Evolutionary conservation across 1,140 invertebrate genomes (phyloP).

Genomic region (Penaeus indicus): DNA sequence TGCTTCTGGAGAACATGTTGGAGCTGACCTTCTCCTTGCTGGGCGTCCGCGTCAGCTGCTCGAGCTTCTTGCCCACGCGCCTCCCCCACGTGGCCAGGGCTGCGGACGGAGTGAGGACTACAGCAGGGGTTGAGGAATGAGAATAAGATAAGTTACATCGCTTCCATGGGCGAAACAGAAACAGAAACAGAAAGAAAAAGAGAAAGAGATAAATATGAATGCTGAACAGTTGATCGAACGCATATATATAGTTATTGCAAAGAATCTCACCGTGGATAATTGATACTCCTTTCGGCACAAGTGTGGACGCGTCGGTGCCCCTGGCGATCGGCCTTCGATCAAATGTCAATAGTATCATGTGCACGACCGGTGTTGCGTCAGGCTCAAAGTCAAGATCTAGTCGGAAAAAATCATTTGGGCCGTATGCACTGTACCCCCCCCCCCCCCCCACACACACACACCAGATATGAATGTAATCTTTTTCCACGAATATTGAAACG

Average conservation of each 20-base stretch:
- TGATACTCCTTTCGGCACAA: too few species aligned
- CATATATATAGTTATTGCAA: neutral
- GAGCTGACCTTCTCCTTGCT: slow-evolving; percentile 46
- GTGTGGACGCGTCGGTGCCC: too few species aligned
- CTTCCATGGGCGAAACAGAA: neutral
- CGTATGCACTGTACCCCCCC: neutral
- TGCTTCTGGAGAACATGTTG: slow-evolving; percentile 9
- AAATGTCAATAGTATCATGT: neutral
- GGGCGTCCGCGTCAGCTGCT: slow-evolving; percentile 79
- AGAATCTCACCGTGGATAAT: too few species aligned
- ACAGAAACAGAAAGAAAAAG: too few species aligned
- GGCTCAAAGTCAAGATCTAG: neutral
- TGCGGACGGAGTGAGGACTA: slow-evolving; percentile 67
- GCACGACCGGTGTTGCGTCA: neutral
- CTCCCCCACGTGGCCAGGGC: slow-evolving; percentile 83
- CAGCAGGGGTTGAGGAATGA: neutral
- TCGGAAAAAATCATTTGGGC: neutral
- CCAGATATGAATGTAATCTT: neutral
- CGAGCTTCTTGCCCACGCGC: slow-evolving; percentile 82
- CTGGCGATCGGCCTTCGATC: too few species aligned
- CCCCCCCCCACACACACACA: neutral
- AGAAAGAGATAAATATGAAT: too few species aligned
- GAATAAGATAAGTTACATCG: neutral
- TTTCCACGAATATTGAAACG: too few species aligned
- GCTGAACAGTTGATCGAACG: neutral